Evolutionary conservation across 2,888 invertebrate genomes (phyloP), one percentile per base, ranked within the genome.

Genomic region (Therioaphis trifolii): DNA sequence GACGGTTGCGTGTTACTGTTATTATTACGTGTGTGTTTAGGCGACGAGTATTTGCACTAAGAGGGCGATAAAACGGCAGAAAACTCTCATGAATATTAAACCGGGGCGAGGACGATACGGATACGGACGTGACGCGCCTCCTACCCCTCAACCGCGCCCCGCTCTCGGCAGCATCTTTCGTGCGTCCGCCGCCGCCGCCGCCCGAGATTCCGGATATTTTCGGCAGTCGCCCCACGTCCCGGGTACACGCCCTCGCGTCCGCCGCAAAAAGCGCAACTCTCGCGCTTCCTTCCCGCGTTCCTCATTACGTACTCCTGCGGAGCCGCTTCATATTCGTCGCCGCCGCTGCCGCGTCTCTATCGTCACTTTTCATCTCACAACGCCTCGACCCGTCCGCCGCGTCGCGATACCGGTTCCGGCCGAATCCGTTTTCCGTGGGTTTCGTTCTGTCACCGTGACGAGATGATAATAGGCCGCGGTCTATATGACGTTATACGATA

Each of bases 31-130:
- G 80, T 63, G 80, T 82, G 80, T 82, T 82, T 82, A 72, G 58
- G 72, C 72, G 80, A 82, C 80, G 63, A 82, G 74, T 82, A 72
- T 72, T 82, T 72, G 80, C 72, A 21, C 80, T 82, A 82, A 82
- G 79, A 72, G 80, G 72, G 71, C 72, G 80, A 82, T 82, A 82
- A 82, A 82, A 82, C 61, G 80, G 72, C 61, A 63, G 27, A 82
- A 72, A 82, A 82, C 71, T 72, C 69, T 82, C 72, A 72, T 82
- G 80, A 82, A 82, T 82, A 82, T 82, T 82, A 82, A 82, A 74
- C 63, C 49, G 5, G 27, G 7, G 29, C n/a, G 61, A 24, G 24
- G 66, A 40, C 58, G 55, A 35, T 35, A 35, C 35, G 63, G 74
- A 66, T 74, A 82, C 74, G 71, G 46, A 80, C 80, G 71, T 72